These are phyloP conservation scores for Cremastinae sp. DNA, from an alignment of 2,888 invertebrate species.

Conservation along the genomic window DNA sequence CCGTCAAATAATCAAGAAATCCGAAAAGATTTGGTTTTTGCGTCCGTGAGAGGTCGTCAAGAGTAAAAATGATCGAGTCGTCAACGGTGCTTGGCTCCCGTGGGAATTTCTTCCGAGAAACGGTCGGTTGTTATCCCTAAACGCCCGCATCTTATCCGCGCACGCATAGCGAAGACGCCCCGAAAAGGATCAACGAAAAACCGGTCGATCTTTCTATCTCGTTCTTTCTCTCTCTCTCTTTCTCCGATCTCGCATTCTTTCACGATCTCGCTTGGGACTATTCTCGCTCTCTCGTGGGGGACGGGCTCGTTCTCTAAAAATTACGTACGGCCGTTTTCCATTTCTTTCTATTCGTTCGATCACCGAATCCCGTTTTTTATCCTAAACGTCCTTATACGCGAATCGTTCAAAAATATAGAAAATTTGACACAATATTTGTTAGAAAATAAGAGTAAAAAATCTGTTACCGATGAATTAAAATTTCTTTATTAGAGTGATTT, in stretches of 20 bases:
- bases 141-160: slow-evolving; percentile 61
- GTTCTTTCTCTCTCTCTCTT: slow-evolving; percentile 24
- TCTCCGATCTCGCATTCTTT: slow-evolving; percentile 54
- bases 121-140: slow-evolving; percentile 58
- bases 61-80: slow-evolving; percentile 25
- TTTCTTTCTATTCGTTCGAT: slow-evolving; percentile 9
- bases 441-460: too few species aligned
- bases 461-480: too few species aligned
- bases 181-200: slow-evolving; percentile 42
- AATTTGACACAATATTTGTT: too few species aligned
- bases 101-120: slow-evolving; percentile 61
- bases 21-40: not conserved
- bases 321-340: slow-evolving; percentile 42
- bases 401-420: too few species aligned
- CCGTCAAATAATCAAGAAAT: slow-evolving; percentile 10
- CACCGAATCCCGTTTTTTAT: slow-evolving; percentile 42
- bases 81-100: slow-evolving; percentile 61
- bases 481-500: too few species aligned
- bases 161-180: slow-evolving; percentile 50
- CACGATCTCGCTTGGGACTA: slow-evolving; percentile 60
- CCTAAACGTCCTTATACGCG: slow-evolving; percentile 41
- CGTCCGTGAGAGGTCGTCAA: slow-evolving; percentile 33
- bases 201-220: slow-evolving; percentile 31
- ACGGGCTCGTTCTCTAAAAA: slow-evolving; percentile 49
- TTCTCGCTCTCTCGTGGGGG: slow-evolving; percentile 47